A percentile compares a stretch with the other conserved stretches of the same genome.
Conservation (phyloP, 2,797 vertebrate species). For the Thamnophis elegans region DNA sequence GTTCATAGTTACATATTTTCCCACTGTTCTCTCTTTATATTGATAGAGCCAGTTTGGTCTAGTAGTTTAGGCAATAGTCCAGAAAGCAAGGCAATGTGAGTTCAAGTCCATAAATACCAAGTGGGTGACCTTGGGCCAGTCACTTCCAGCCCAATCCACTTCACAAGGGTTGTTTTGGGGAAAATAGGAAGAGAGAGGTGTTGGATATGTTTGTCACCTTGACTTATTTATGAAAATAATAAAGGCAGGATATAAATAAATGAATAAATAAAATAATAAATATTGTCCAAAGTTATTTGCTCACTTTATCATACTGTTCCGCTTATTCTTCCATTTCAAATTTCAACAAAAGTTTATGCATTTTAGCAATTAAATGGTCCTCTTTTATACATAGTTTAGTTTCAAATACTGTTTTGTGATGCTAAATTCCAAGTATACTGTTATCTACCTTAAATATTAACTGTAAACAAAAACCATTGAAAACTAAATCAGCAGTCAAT, state of each 20-base stretch:
- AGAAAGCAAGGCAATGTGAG: background rate
- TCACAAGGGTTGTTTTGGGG: background rate
- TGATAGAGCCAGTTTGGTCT: background rate
- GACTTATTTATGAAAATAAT: background rate
- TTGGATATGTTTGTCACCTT: background rate
- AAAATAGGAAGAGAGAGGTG: background rate
- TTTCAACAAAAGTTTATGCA: background rate
- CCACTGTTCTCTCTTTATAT: background rate
- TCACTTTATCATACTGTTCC: background rate
- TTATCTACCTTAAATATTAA: too few relatives aligned
- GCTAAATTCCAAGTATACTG: too few relatives aligned
- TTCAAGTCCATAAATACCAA: background rate
- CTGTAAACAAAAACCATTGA: too few relatives aligned
- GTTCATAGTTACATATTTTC: background rate
- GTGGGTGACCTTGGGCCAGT: background rate
- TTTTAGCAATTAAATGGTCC: background rate
- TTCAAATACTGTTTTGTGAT: background rate
- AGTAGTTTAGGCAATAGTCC: background rate
- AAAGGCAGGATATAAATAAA: background rate
- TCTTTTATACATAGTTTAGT: background rate
- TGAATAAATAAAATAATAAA: background rate
- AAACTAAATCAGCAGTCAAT: too few relatives aligned
- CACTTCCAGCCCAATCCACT: background rate
- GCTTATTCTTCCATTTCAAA: background rate
- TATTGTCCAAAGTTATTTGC: background rate